Percentiles rank a stretch among this genome's conserved stretches.
Evolutionary conservation across 2,888 invertebrate genomes (phyloP).

Genomic region (Hipparchia semele): DNA sequence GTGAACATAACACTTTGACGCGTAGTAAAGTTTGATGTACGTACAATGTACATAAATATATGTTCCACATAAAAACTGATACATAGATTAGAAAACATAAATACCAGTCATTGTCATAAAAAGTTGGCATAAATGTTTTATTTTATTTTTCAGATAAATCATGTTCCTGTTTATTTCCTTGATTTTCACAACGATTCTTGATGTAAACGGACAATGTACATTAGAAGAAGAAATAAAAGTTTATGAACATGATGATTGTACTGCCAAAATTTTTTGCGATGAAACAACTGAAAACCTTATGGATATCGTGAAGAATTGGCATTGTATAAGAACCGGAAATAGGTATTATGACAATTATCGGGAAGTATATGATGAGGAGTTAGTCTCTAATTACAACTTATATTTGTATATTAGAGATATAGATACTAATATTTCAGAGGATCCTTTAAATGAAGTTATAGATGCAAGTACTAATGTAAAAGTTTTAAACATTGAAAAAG

Average conservation of each 20-base stretch:
- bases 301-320: conserved; percentile 10
- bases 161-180: conserved; percentile 4
- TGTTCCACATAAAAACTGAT: too few relatives aligned
- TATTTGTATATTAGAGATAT: neutral
- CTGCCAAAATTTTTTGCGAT: conserved; percentile 18
- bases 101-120: too few relatives aligned
- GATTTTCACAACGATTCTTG: neutral
- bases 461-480: conserved; percentile 15
- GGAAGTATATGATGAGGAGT: neutral
- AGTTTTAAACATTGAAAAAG: conserved; percentile 18
- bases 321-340: conserved; percentile 13
- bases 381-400: conserved; percentile 1
- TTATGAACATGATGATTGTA: neutral
- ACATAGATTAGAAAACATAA: too few relatives aligned
- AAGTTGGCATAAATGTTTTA: too few relatives aligned
- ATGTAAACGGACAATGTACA: conserved; percentile 9
- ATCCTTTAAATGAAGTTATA: conserved; percentile 9
- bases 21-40: too few relatives aligned
- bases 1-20: too few relatives aligned
- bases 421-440: conserved; percentile 9
- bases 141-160: conserved; percentile 14
- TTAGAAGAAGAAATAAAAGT: neutral
- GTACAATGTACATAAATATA: too few relatives aligned
- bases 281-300: neutral
- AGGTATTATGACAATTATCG: neutral